phyloP scores from a whole-genome alignment of 2,888 invertebrate species.

The Drosophila greeni region DNA sequence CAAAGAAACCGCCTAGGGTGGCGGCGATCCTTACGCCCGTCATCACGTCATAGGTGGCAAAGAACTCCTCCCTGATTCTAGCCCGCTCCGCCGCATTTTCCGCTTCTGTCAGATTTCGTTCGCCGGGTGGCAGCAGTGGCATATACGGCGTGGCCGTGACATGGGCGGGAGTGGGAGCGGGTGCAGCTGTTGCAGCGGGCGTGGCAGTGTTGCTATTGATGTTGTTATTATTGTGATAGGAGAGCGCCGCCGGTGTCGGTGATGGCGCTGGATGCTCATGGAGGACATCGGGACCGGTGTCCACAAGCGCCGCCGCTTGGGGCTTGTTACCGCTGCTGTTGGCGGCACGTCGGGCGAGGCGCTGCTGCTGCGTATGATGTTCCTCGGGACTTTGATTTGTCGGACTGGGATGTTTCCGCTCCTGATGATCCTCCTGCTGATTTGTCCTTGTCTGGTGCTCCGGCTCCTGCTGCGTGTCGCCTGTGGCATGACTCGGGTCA shows the following conservation, averaged over 20 bases:
- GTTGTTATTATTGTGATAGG: conserved; percentile 32
- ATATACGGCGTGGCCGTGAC: conserved; percentile 62
- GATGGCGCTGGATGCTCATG: conserved; percentile 46
- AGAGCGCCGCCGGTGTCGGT: conserved; percentile 57
- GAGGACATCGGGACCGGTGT: conserved; percentile 49
- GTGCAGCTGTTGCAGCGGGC: conserved; percentile 35
- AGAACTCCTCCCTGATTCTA: conserved; percentile 88
- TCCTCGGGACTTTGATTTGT: conserved; percentile 13
- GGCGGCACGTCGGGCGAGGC: conserved; percentile 28
- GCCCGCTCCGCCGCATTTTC: conserved; percentile 82
- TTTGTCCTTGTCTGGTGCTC: conserved; percentile 57
- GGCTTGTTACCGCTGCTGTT: conserved; percentile 24
- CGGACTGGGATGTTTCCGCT: background rate
- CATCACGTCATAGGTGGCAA: conserved; percentile 95
- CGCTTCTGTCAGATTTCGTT: conserved; percentile 70
- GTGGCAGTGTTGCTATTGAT: conserved; percentile 45
- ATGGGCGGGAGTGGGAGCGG: conserved; percentile 44
- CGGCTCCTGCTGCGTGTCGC: conserved; percentile 49
- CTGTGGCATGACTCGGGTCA: conserved; percentile 28
- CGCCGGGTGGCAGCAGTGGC: conserved; percentile 62
- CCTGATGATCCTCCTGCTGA: conserved; percentile 10
- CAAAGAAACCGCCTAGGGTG: conserved; percentile 93
- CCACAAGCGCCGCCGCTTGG: conserved; percentile 53
- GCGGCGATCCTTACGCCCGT: conserved; percentile 95
- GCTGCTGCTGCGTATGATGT: conserved; percentile 26